Base-by-base conservation (phyloP, 2,888 invertebrate species). In the Crossocerus cetratus region DNA sequence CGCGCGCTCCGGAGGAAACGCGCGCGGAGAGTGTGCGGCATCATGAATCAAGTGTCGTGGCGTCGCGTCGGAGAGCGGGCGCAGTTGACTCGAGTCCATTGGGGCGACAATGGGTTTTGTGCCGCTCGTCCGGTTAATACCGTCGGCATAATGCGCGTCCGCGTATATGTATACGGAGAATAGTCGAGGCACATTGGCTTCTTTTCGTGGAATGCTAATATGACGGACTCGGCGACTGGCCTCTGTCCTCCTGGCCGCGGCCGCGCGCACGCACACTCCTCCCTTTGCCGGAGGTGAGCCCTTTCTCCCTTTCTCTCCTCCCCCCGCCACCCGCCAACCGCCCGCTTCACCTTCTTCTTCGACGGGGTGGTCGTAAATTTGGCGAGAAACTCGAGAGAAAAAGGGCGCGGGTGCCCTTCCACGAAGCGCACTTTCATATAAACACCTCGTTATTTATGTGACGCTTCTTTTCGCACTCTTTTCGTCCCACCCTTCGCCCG, bases 401-500 rank as follows among this genome's bases (percentile, higher is more conserved):
- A 49, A 16, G 49, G 49, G n/a, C 49, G 49, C 49, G 49, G 49
- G n/a, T 16, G 69, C 54, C 65, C 83, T 85, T 86, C 86, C 82
- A 75, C 79, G 86, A 85, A 86, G 74, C 63, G 83, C 82, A 83
- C 86, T 86, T 85, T 83, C 84, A 78, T 84, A 84, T 86, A 86
- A 86, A 86, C 85, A 85, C 79, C 76, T 78, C 72, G 74, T 86
- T 86, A 86, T 86, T 86, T 86, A 86, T 79, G 86, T 84, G 76
- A 32, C 76, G 54, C 69, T 73, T 57, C 32, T 66, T 72, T 69
- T 64, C 73, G 53, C 62, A 44, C 45, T 23, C 63, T 53, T 65
- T 22, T 62, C 60, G 43, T 43, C 62, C 20, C 66, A 14, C 44
- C 20, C 43, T 8, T 32, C 32, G 8, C 5, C 8, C 8, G 32